Percentiles rank a stretch among this genome's conserved stretches.
These are phyloP conservation scores for Fragum sueziense DNA, from an alignment of 2,888 invertebrate genomes.

Conservation along the genomic window DNA sequence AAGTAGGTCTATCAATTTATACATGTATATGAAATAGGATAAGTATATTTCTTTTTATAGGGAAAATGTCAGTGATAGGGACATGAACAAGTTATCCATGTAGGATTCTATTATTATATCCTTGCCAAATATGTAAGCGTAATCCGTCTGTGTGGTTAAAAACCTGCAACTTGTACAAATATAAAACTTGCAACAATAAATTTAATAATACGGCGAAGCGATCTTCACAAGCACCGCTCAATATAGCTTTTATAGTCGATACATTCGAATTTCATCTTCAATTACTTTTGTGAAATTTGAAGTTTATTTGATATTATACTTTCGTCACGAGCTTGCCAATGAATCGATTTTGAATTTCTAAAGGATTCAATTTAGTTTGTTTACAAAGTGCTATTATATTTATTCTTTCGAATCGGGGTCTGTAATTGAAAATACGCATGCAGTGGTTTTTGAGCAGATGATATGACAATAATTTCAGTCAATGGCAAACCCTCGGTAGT, in stretches of 20 bases:
- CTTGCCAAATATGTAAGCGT: neutral
- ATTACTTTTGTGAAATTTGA: slow-evolving; percentile 25
- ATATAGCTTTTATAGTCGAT: slow-evolving; percentile 7
- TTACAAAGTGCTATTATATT: slow-evolving; percentile 25
- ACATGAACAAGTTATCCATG: no score
- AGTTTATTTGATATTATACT: slow-evolving; percentile 22
- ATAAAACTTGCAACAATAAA: slow-evolving; percentile 19
- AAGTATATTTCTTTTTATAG: no score
- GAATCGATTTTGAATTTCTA: slow-evolving; percentile 17
- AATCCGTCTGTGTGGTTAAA: slow-evolving; percentile 10
- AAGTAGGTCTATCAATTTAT: no score
- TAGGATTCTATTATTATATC: no score
- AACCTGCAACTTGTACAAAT: slow-evolving; percentile 17
- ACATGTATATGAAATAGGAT: no score
- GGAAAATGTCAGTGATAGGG: no score
- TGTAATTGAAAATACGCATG: slow-evolving; percentile 25
- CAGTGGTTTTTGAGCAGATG: slow-evolving; percentile 1
- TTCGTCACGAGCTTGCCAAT: slow-evolving; percentile 12
- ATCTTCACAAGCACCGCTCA: slow-evolving; percentile 18
- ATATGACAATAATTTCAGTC: neutral
- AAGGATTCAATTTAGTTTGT: slow-evolving; percentile 27
- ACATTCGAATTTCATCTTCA: slow-evolving; percentile 21
- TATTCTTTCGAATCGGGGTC: slow-evolving; percentile 12
- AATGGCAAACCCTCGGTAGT: slow-evolving; percentile 13
- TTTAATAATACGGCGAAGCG: slow-evolving; percentile 14